Evolutionary conservation across 2,797 vertebrate species (phyloP).

Genomic region (Lindbergichthys nudifrons): DNA sequence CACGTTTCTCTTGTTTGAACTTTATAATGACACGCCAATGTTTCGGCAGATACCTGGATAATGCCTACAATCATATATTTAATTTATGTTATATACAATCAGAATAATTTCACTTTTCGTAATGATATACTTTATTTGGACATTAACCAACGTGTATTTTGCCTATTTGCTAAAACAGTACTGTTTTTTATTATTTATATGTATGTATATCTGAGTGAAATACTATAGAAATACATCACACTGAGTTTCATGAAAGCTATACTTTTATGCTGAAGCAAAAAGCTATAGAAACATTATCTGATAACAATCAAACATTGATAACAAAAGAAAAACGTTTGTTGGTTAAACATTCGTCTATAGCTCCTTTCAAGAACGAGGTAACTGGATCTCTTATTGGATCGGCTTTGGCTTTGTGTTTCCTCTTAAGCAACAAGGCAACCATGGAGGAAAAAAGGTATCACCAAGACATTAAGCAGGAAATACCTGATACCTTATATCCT

Average conservation of each 20-base stretch:
- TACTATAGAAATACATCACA: not conserved
- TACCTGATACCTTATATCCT: not conserved
- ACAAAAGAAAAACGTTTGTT: not conserved
- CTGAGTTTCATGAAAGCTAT: not conserved
- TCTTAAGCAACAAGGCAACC: not conserved
- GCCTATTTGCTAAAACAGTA: not conserved
- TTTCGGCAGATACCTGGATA: too few relatives aligned
- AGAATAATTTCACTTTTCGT: too few relatives aligned
- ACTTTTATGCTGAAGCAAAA: not conserved
- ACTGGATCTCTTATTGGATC: not conserved
- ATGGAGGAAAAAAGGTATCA: not conserved
- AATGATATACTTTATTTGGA: too few relatives aligned
- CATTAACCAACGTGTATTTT: not conserved
- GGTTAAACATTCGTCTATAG: not conserved
- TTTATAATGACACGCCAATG: too few relatives aligned
- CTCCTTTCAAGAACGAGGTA: not conserved
- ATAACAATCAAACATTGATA: not conserved
- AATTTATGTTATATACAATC: too few relatives aligned
- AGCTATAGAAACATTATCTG: not conserved
- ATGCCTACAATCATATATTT: too few relatives aligned
- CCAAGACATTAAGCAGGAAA: not conserved
- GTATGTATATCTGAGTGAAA: too few relatives aligned
- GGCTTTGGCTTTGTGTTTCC: not conserved
- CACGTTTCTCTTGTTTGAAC: not conserved
- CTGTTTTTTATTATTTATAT: too few relatives aligned